phyloP scores from a whole-genome alignment of 2,113 vertebrate genomes.

The Cervus canadensis region DNA sequence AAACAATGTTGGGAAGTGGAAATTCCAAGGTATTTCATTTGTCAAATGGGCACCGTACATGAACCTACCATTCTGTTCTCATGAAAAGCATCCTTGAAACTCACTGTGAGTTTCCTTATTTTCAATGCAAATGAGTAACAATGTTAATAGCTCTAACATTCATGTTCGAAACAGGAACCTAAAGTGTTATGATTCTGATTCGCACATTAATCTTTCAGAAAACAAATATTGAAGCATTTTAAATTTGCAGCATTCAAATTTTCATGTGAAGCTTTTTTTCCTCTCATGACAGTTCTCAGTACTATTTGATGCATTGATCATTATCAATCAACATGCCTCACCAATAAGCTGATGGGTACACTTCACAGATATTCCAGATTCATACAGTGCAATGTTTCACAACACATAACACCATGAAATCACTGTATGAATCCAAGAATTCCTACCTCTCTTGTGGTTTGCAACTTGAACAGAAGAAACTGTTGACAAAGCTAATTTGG shows the following conservation, averaged over 20 bases:
- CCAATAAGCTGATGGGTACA: slow-evolving; percentile 78
- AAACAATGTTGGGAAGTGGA: slow-evolving; percentile 29
- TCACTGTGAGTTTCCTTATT: slow-evolving; percentile 51
- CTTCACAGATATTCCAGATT: slow-evolving; percentile 86
- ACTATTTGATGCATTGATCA: slow-evolving; percentile 53
- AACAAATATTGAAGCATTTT: slow-evolving; percentile 61
- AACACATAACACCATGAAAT: slow-evolving; percentile 80
- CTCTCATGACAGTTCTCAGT: slow-evolving; percentile 37
- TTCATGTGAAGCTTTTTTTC: slow-evolving; percentile 40
- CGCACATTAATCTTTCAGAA: slow-evolving; percentile 54
- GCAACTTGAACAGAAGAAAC: slow-evolving; percentile 95
- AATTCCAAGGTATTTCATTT: slow-evolving; percentile 48
- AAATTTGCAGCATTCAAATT: slow-evolving; percentile 44
- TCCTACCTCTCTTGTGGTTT: slow-evolving; percentile 99
- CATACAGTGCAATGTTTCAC: slow-evolving; percentile 85
- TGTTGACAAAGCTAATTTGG: slow-evolving; percentile 95
- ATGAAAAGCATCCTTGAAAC: slow-evolving; percentile 32
- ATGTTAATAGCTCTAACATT: slow-evolving; percentile 1
- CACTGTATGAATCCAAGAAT: slow-evolving; percentile 89
- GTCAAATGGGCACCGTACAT: not conserved
- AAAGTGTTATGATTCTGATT: not conserved
- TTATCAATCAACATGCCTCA: slow-evolving; percentile 74
- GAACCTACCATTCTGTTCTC: not conserved
- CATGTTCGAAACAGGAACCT: slow-evolving; percentile 37
- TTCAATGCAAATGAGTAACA: not conserved